Base-by-base conservation (phyloP, 2,888 invertebrate species). In the Molanna angustata region DNA sequence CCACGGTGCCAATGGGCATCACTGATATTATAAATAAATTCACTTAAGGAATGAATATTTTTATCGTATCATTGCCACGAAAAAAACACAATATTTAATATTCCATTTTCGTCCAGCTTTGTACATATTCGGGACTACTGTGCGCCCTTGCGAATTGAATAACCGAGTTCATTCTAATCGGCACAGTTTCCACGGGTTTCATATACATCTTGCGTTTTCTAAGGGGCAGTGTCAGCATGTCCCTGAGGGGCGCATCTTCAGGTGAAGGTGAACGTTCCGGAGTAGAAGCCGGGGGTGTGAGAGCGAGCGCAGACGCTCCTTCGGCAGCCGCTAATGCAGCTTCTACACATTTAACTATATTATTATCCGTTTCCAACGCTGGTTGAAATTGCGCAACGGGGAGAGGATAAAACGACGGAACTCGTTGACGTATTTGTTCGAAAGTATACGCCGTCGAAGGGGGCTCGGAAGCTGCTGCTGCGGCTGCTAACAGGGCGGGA, bases 131-230 rank as follows among this genome's bases (percentile, higher is more conserved):
- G 2, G 41, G 41, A 20, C 41, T 21, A 11, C n/a, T 41, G 13
- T 21, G 14, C 64, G 89, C 84, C 61, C 85, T 83, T 14, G 92
- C 93, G 67, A 90, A 93, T 62, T 90, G 90, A 67, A 92, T 93
- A 43, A 93, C 93, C 2, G 92, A 90, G 66, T 78, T 85, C 67
- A 79, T 72, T 50, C 80, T 70, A 62, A 73, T 67, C 51, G 69
- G 57, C 9, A 57, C 46, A 11, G 59, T 44, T 48, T 58, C 33
- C 72, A 76, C 84, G 63, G 76, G 84, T 71, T 82, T 85, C 69
- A 80, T 79, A 68, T 84, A 90, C 79, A 88, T 82, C 69, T 88
- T 90, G 55, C 91, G 80, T 69, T 91, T 92, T 54, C 90, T 78
- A 3, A 87, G 83, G 3, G 91, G 91, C 59, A 90, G 70, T 53